phyloP scores from a whole-genome alignment of 2,888 invertebrate species.

The Oscheius sp. region DNA sequence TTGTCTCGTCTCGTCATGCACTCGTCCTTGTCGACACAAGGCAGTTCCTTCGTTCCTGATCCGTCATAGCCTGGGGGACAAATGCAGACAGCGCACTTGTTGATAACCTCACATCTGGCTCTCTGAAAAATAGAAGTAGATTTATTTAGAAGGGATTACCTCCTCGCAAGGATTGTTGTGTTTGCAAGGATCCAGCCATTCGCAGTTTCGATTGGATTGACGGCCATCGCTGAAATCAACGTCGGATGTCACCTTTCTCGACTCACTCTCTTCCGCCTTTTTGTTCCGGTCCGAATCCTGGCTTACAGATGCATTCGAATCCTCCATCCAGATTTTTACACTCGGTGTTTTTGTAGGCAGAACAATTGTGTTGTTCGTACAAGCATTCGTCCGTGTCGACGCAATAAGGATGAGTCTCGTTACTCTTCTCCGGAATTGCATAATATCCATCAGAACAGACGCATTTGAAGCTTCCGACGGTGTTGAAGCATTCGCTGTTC shows the following conservation, averaged over 20 bases:
- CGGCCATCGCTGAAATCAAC: no score
- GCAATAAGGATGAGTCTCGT: neutral
- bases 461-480: neutral
- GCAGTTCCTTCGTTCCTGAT: conserved; percentile 25
- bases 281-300: conserved; percentile 21
- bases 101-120: no score
- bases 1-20: neutral
- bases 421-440: no score
- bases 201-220: no score
- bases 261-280: conserved; percentile 27
- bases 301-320: conserved; percentile 4
- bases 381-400: conserved; percentile 15
- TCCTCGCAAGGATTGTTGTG: no score
- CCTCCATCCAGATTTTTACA: conserved; percentile 15
- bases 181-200: no score
- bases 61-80: conserved; percentile 26
- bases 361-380: neutral
- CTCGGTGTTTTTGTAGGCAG: conserved; percentile 7
- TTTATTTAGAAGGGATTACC: no score
- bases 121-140: no score
- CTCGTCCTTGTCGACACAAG: conserved; percentile 27
- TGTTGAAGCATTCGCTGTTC: conserved; percentile 10
- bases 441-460: neutral
- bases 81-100: neutral
- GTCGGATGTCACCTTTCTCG: no score